Conservation (phyloP, 1,140 invertebrate species). For the Wasmannia auropunctata region DNA sequence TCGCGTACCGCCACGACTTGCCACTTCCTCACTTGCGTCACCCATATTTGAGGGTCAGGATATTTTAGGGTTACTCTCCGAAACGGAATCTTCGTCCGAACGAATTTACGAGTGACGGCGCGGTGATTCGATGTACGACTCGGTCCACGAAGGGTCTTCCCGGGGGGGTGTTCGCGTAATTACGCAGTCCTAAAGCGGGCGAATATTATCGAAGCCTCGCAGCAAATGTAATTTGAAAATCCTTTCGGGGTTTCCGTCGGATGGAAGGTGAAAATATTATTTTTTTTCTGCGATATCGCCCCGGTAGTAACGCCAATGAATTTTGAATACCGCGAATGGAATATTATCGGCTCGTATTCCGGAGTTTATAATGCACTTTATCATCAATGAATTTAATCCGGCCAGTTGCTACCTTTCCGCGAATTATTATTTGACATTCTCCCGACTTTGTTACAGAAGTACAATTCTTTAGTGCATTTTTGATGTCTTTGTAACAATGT, state of each 20-base stretch:
- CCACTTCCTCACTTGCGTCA: constrained; percentile 32
- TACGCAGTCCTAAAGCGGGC: constrained; percentile 48
- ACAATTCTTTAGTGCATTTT: neutral
- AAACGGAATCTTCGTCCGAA: constrained; percentile 75
- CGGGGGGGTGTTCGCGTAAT: constrained; percentile 36
- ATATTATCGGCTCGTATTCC: constrained; percentile 63
- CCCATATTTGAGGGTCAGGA: constrained; percentile 58
- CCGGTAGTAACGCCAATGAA: constrained; percentile 56
- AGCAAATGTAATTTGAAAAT: constrained; percentile 64
- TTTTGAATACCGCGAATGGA: constrained; percentile 63
- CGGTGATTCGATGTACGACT: constrained; percentile 74
- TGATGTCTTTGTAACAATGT: neutral
- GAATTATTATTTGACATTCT: constrained; percentile 28
- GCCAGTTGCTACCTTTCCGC: neutral
- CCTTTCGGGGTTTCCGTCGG: constrained; percentile 42
- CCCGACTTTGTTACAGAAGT: neutral
- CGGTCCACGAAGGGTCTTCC: constrained; percentile 11
- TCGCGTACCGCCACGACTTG: constrained; percentile 59
- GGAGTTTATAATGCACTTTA: constrained; percentile 68
- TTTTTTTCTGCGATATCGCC: constrained; percentile 46
- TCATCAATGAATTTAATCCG: constrained; percentile 61
- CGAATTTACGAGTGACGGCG: constrained; percentile 75
- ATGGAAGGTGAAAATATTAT: constrained; percentile 48
- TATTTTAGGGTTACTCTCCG: constrained; percentile 72
- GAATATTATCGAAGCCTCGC: constrained; percentile 53